These are phyloP conservation scores for Plumapathes pennacea DNA, from an alignment of 92 coral and sea anemone species.

Conservation along the genomic window DNA sequence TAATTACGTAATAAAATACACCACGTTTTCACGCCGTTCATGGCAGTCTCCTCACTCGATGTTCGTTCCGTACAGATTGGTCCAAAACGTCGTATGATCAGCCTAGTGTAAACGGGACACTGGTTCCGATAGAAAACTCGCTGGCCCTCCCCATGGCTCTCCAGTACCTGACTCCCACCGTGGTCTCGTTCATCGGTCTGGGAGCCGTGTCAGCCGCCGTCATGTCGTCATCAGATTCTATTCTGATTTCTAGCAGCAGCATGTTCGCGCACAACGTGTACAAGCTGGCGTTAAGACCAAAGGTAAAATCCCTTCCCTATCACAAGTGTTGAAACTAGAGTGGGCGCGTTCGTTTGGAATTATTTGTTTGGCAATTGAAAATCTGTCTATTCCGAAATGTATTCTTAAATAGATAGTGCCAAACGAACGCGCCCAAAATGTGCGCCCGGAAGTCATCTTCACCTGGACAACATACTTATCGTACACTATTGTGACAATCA, in stretches of 20 bases:
- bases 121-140: background rate
- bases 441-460: too few relatives aligned
- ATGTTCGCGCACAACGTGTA: conserved; percentile 4
- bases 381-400: too few relatives aligned
- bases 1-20: background rate
- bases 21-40: background rate
- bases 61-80: conserved; percentile 31
- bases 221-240: conserved; percentile 19
- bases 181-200: too few relatives aligned
- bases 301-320: too few relatives aligned
- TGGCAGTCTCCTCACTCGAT: background rate
- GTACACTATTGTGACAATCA: too few relatives aligned
- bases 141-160: background rate
- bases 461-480: too few relatives aligned
- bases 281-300: background rate
- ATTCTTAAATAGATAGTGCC: too few relatives aligned
- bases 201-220: conserved; percentile 19
- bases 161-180: too few relatives aligned
- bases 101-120: conserved; percentile 12
- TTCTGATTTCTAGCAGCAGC: background rate
- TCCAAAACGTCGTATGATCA: conserved; percentile 13
- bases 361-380: too few relatives aligned
- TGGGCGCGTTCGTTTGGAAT: too few relatives aligned
- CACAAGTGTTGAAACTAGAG: too few relatives aligned
- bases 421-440: too few relatives aligned